These are phyloP conservation scores for Oxygymnocypris stewartii DNA, from an alignment of 2,113 vertebrate species.

Conservation along the genomic window DNA sequence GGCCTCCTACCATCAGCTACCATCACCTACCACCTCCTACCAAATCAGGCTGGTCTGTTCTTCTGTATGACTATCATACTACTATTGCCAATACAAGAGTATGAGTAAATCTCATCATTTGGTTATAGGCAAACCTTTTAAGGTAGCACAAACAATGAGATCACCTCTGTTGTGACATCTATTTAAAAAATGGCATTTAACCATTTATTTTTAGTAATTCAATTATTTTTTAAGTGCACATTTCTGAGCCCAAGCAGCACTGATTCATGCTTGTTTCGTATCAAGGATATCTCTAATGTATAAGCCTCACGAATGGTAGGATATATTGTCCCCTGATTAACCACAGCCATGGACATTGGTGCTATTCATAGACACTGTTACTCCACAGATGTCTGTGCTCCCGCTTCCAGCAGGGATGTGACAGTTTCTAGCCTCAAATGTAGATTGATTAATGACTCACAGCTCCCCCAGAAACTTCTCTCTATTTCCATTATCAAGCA, in stretches of 20 bases:
- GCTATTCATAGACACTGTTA: conserved; percentile 21
- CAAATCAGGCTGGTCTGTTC: neutral
- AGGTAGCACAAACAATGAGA: neutral
- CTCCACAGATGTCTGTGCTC: conserved; percentile 20
- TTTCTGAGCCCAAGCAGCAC: neutral
- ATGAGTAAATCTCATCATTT: neutral
- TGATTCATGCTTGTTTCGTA: neutral
- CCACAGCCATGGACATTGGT: conserved; percentile 9
- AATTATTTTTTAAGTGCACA: neutral
- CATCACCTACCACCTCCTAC: too few species aligned
- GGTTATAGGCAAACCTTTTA: neutral
- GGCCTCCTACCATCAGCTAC: neutral
- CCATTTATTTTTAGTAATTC: too few species aligned
- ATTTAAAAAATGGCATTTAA: too few species aligned
- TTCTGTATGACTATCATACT: neutral
- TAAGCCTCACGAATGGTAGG: neutral
- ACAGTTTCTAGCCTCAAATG: conserved; percentile 14
- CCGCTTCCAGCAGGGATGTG: neutral
- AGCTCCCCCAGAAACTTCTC: neutral
- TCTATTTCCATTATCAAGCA: neutral
- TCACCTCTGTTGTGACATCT: neutral
- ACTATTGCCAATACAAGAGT: neutral
- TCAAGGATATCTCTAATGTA: neutral
- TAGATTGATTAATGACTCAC: conserved; percentile 39
- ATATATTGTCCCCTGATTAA: conserved; percentile 13